phyloP scores from a whole-genome alignment of 2,797 vertebrate species.

The Eidolon dupreanum region DNA sequence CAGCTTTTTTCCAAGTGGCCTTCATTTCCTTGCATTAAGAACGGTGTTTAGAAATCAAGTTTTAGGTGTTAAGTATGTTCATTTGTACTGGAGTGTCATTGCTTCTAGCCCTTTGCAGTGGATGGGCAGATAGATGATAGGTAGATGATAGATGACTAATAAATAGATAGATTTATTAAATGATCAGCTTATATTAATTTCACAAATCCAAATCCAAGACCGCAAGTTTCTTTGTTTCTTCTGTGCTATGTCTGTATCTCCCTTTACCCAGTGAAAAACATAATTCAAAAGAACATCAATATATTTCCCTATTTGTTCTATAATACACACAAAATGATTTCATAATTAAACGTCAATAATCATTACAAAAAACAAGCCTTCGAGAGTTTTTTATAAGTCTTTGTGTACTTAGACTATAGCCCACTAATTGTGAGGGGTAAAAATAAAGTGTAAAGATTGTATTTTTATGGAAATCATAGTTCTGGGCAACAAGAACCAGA shows the following conservation, averaged over 20 bases:
- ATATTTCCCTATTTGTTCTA: background rate
- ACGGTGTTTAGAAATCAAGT: background rate
- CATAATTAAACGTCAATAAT: background rate
- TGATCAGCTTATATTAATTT: background rate
- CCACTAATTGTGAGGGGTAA: background rate
- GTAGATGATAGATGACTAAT: background rate
- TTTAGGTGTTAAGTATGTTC: background rate
- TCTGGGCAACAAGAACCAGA: background rate
- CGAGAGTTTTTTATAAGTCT: background rate
- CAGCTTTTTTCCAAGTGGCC: background rate
- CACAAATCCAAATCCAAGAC: background rate
- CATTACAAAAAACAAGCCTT: background rate
- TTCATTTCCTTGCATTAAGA: background rate
- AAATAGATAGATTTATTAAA: background rate
- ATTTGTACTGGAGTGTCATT: background rate
- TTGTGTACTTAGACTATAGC: background rate
- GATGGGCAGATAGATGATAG: too few relatives aligned
- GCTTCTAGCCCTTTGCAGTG: background rate
- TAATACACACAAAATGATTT: background rate
- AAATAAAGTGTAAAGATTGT: background rate
- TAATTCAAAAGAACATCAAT: background rate
- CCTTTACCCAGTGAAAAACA: background rate
- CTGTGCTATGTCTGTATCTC: background rate
- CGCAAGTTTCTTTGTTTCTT: background rate
- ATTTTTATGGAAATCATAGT: background rate